Conservation (phyloP, 2,888 invertebrate genomes). For the Listrodromus nycthemerus region DNA sequence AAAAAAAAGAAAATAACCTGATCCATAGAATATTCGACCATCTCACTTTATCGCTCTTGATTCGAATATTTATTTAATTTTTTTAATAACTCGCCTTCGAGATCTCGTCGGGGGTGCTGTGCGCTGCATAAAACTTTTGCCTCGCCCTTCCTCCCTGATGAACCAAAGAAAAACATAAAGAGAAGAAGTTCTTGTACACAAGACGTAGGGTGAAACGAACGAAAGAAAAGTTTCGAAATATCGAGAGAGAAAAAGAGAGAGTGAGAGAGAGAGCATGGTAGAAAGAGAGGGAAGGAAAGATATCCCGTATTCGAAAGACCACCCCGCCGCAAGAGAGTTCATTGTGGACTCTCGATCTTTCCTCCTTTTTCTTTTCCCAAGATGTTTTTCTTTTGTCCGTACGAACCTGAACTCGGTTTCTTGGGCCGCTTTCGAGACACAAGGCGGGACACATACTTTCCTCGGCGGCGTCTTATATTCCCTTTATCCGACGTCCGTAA, state of each 20-base stretch:
- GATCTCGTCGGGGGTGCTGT: conserved; percentile 16
- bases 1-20: not conserved
- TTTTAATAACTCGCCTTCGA: not conserved
- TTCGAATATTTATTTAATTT: conserved; percentile 1
- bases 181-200: conserved; percentile 23
- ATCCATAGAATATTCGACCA: not conserved
- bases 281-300: not conserved
- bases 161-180: conserved; percentile 63
- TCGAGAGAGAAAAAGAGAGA: conserved; percentile 15
- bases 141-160: conserved; percentile 5
- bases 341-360: conserved; percentile 62
- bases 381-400: conserved; percentile 29
- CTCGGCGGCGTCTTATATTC: conserved; percentile 7
- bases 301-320: conserved; percentile 49
- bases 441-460: conserved; percentile 24
- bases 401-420: conserved; percentile 3
- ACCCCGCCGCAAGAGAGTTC: conserved; percentile 42
- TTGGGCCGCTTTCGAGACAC: not conserved
- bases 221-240: conserved; percentile 62
- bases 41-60: not conserved
- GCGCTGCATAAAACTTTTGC: conserved; percentile 53
- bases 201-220: not conserved
- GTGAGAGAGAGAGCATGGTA: not conserved
- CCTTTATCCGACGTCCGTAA: conserved; percentile 54
- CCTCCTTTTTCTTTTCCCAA: conserved; percentile 39